Conservation (phyloP, 1,140 invertebrate species). For the Asbolus verrucosus region DNA sequence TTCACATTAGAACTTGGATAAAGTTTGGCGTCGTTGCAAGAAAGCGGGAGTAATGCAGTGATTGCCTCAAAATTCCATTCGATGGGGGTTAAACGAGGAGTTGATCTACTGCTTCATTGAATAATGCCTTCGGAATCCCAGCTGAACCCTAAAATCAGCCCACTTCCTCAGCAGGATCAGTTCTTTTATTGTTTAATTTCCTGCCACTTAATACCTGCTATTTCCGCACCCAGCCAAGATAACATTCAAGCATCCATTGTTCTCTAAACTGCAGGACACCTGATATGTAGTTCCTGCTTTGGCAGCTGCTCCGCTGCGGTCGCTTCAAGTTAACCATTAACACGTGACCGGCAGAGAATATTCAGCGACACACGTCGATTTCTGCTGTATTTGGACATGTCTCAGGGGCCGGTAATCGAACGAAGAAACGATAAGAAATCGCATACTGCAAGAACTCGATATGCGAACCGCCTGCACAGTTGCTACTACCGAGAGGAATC, state of each 20-base stretch:
- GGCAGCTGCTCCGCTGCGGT: slow-evolving; percentile 13
- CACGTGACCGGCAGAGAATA: slow-evolving; percentile 29
- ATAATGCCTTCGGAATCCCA: not conserved
- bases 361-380: slow-evolving; percentile 32
- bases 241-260: slow-evolving; percentile 25
- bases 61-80: too few relatives aligned
- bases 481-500: slow-evolving; percentile 27
- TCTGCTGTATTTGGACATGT: slow-evolving; percentile 35
- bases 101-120: too few relatives aligned
- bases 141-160: not conserved
- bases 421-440: slow-evolving; percentile 34
- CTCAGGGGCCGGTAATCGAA: slow-evolving; percentile 36
- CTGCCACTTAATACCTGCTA: slow-evolving; percentile 30
- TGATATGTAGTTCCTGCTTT: slow-evolving; percentile 35
- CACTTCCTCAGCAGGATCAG: slow-evolving; percentile 26
- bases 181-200: slow-evolving; percentile 23
- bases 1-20: too few relatives aligned
- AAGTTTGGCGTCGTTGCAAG: too few relatives aligned
- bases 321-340: slow-evolving; percentile 28
- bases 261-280: slow-evolving; percentile 26
- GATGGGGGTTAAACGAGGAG: too few relatives aligned
- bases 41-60: too few relatives aligned
- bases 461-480: slow-evolving; percentile 23
- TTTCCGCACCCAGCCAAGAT: slow-evolving; percentile 26
- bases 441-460: slow-evolving; percentile 32